A percentile compares a stretch with the other conserved stretches of the same genome.
These are phyloP conservation scores for Neodontobutis hainanensis DNA, from an alignment of 2,113 vertebrate genomes.

Conservation along the genomic window DNA sequence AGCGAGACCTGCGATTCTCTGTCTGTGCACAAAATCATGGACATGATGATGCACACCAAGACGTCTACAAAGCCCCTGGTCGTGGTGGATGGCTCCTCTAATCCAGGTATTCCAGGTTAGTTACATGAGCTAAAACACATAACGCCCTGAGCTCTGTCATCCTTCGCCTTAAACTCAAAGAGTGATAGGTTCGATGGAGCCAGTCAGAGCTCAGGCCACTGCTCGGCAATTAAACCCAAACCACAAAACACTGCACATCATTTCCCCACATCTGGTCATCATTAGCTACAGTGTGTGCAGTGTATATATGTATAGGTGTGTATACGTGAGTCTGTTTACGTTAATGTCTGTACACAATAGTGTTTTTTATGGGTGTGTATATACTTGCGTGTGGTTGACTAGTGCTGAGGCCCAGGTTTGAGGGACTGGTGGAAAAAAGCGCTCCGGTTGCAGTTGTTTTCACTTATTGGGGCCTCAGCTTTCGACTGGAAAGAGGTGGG, in stretches of 20 bases:
- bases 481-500: conserved; percentile 43
- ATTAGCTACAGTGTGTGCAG: conserved; percentile 43
- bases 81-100: conserved; percentile 66
- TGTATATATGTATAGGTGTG: conserved; percentile 5
- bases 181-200: conserved; percentile 19
- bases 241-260: conserved; percentile 42
- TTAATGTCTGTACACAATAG: conserved; percentile 36
- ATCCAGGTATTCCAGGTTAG: conserved; percentile 19
- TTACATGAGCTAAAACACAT: background rate
- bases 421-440: conserved; percentile 63
- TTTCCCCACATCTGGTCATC: conserved; percentile 60
- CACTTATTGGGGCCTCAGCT: conserved; percentile 70
- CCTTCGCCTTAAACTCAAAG: background rate
- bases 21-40: conserved; percentile 79
- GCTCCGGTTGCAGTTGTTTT: conserved; percentile 75
- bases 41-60: conserved; percentile 88
- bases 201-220: conserved; percentile 10
- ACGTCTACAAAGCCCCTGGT: conserved; percentile 84
- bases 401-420: conserved; percentile 34
- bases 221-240: conserved; percentile 33
- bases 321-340: conserved; percentile 33
- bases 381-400: conserved; percentile 30
- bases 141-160: background rate
- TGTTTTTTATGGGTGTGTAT: conserved; percentile 26
- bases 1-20: conserved; percentile 84